These are phyloP conservation scores for Magallana gigas DNA, from an alignment of 1,140 invertebrate species.

Conservation along the genomic window DNA sequence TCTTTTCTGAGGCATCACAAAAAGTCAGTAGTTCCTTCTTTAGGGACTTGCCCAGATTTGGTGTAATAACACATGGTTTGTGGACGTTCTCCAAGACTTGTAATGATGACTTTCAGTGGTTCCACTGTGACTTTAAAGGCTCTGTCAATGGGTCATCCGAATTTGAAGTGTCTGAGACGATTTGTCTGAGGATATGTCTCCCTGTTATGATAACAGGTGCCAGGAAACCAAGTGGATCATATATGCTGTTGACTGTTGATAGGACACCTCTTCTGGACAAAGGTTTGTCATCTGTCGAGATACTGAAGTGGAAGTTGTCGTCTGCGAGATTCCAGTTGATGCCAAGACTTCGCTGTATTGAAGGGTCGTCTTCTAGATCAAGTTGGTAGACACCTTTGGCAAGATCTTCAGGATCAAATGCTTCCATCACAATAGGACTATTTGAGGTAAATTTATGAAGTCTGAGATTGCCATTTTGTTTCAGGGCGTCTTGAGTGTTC, in stretches of 20 bases:
- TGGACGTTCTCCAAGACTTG: constrained; percentile 34
- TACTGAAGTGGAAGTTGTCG: constrained; percentile 8
- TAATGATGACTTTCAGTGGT: constrained; percentile 40
- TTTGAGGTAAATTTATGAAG: no score
- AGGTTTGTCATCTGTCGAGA: constrained; percentile 35
- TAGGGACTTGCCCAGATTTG: constrained; percentile 75
- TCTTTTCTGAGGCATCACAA: constrained; percentile 53
- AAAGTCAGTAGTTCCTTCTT: constrained; percentile 44
- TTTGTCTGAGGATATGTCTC: constrained; percentile 56
- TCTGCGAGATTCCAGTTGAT: constrained; percentile 30
- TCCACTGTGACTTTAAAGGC: constrained; percentile 26
- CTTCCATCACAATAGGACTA: no score
- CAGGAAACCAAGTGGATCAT: constrained; percentile 65
- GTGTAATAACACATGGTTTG: constrained; percentile 38
- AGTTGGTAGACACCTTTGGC: no score
- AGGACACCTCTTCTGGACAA: constrained; percentile 56
- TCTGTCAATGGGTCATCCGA: constrained; percentile 61
- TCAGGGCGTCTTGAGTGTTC: no score
- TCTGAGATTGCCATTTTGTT: no score
- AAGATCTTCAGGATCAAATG: no score
- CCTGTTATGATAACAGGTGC: constrained; percentile 56
- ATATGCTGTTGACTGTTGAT: constrained; percentile 60
- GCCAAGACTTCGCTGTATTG: constrained; percentile 41
- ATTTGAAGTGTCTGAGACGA: constrained; percentile 56
- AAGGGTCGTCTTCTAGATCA: neutral